phyloP scores from a whole-genome alignment of 2,888 invertebrate species.

The Parochlus steinenii region DNA sequence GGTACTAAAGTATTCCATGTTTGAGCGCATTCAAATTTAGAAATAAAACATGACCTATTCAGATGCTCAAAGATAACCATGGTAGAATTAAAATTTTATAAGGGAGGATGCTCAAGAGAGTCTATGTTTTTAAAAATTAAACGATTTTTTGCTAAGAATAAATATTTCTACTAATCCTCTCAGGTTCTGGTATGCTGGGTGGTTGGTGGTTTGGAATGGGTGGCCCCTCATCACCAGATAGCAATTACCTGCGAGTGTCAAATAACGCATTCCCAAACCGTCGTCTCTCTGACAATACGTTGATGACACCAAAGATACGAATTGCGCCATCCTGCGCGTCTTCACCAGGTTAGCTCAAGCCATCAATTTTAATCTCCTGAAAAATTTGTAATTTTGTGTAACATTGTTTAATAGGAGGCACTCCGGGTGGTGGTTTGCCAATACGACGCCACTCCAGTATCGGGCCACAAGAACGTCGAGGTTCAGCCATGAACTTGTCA shows the following conservation, averaged over 20 bases:
- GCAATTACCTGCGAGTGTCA: slow-evolving; percentile 72
- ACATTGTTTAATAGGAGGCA: no score
- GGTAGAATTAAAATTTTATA: neutral
- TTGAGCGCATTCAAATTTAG: no score
- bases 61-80: no score
- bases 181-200: slow-evolving; percentile 47
- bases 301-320: slow-evolving; percentile 79
- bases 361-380: no score
- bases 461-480: slow-evolving; percentile 75
- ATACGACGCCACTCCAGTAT: slow-evolving; percentile 81
- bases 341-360: slow-evolving; percentile 50
- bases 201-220: slow-evolving; percentile 77
- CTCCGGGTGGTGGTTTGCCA: slow-evolving; percentile 61
- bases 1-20: no score
- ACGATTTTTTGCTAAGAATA: neutral
- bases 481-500: slow-evolving; percentile 68
- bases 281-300: slow-evolving; percentile 78
- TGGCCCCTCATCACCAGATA: slow-evolving; percentile 68
- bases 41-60: no score
- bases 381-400: no score
- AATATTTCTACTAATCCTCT: slow-evolving; percentile 18
- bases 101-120: neutral
- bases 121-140: neutral
- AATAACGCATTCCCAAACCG: slow-evolving; percentile 65
- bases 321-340: slow-evolving; percentile 80